Base-by-base conservation (phyloP, 2,888 invertebrate species). In the Cecidostiba fungosa region DNA sequence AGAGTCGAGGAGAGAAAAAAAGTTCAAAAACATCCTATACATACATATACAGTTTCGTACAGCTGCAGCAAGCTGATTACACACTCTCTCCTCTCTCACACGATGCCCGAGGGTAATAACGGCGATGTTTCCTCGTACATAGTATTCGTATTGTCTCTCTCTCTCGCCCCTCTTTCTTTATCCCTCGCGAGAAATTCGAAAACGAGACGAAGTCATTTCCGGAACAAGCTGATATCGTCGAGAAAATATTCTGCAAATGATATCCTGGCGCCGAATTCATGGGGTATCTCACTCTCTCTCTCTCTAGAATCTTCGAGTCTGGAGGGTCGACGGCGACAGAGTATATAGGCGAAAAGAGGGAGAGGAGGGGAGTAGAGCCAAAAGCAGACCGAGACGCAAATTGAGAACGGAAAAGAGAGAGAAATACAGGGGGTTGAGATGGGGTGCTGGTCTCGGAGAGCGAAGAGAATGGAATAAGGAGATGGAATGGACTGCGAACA, bases 181-280 rank as follows among this genome's bases (percentile, higher is more conserved):
- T n/a, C 19, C 29, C 29, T 26, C 14, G 10, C 59, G 26, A 43
- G 54, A 74, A 74, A 82, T 83, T 83, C 72, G 77, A 83, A 83
- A 83, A 83, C 72, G 77, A 77, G 83, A 77, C 83, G 77, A 77
- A 77, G 83, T 77, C 70, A 77, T 83, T 83, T 32, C 16, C 12
- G 36, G 39, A 83, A 72, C 47, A 54, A 39, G 77, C 77, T 77
- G 83, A 83, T 83, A 70, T 76, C 70, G 69, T 23, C 39, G 76
- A 50, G 70, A 83, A 83, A 77, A 72, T 77, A 43, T 83, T 83
- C 77, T 76, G 39, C 83, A 77, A 83, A 83, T 77, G 83, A 83
- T 77, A 77, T 83, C 70, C 16, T 69, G 36, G 26, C 79, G 32
- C 59, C 43, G 70, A 77, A 77, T 77, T 83, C 83, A 69, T 83